Evolutionary conservation across 2,888 invertebrate genomes (phyloP).

Genomic region (Hipparchia semele): DNA sequence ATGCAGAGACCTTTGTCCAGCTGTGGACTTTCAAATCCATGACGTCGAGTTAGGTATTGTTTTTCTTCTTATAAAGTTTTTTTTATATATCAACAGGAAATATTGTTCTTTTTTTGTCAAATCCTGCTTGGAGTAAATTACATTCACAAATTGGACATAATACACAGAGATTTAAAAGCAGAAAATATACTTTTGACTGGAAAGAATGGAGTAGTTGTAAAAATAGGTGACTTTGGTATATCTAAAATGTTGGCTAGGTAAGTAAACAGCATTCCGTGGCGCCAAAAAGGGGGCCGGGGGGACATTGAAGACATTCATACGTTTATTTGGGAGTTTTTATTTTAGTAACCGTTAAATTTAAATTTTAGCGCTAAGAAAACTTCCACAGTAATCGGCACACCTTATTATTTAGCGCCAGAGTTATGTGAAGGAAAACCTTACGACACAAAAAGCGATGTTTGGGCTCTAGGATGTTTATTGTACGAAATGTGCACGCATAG

Average conservation of each 20-base stretch:
- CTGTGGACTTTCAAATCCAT: not conserved
- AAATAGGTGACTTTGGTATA: constrained; percentile 94
- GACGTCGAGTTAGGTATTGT: no score
- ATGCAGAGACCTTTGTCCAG: no score
- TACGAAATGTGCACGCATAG: constrained; percentile 91
- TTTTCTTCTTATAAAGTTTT: not conserved
- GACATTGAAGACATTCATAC: no score
- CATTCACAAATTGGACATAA: constrained; percentile 89
- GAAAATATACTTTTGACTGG: constrained; percentile 92
- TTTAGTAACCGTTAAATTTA: not conserved
- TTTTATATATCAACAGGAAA: constrained; percentile 78
- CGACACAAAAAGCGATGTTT: constrained; percentile 92
- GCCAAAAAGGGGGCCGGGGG: no score
- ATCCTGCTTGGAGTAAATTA: constrained; percentile 90
- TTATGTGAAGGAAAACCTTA: constrained; percentile 90
- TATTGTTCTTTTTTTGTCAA: constrained; percentile 88
- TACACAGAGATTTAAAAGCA: constrained; percentile 93
- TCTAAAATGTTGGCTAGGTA: constrained; percentile 88
- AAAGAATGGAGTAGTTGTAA: constrained; percentile 85
- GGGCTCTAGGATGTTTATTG: constrained; percentile 93
- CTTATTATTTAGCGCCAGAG: constrained; percentile 93
- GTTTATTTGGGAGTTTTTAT: no score
- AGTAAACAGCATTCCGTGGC: constrained; percentile 22
- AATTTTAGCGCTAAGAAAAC: constrained; percentile 80
- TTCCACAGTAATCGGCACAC: constrained; percentile 88